phyloP scores from a whole-genome alignment of 2,113 vertebrate genomes.

The Chloebia gouldiae region DNA sequence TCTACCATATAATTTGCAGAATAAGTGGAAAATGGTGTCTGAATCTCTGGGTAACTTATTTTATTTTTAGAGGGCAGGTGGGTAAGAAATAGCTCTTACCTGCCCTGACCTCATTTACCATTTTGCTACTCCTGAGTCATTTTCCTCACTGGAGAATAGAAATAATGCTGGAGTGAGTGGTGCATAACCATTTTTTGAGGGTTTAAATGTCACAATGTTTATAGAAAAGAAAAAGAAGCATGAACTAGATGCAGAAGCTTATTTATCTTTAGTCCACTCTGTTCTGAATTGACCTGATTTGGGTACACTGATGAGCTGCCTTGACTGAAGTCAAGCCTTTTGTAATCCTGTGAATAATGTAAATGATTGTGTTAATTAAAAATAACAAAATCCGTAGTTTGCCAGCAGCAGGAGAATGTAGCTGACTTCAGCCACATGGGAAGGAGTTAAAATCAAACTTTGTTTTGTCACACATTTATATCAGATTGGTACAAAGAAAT shows the following conservation, averaged over 20 bases:
- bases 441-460: neutral
- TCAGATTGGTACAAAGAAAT: neutral
- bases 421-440: neutral
- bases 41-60: neutral
- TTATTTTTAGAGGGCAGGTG: conserved; percentile 17
- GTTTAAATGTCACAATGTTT: conserved; percentile 19
- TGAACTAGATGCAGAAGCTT: neutral
- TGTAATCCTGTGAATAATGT: neutral
- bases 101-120: conserved; percentile 22
- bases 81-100: conserved; percentile 24
- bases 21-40: neutral
- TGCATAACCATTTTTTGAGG: neutral
- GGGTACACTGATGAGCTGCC: neutral
- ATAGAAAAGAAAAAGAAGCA: neutral
- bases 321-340: neutral
- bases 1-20: neutral
- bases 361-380: neutral
- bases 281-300: neutral
- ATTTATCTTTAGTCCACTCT: neutral
- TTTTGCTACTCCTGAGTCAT: neutral
- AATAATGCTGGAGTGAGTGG: neutral
- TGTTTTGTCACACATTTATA: neutral
- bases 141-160: conserved; percentile 8
- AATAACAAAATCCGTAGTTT: neutral
- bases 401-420: neutral